These are phyloP conservation scores for Nephrotoma guestfalica DNA, from an alignment of 2,888 invertebrate species.

Conservation along the genomic window DNA sequence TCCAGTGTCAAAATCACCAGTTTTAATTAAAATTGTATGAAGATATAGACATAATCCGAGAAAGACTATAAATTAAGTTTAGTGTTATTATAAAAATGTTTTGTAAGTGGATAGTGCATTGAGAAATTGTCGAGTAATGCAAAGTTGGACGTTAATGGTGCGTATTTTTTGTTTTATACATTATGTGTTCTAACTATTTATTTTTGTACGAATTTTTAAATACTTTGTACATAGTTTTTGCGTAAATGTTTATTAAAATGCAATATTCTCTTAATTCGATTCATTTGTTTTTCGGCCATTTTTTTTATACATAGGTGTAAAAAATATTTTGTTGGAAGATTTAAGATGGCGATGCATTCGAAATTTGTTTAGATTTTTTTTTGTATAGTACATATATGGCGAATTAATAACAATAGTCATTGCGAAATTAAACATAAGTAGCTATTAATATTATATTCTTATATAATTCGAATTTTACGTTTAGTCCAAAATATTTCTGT, in stretches of 20 bases:
- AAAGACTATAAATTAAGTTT: not conserved
- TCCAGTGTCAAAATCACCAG: not conserved
- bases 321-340: not conserved
- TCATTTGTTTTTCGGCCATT: not conserved
- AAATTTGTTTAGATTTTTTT: not conserved
- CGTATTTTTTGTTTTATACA: not conserved
- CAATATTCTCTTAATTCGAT: not conserved
- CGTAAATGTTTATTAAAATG: not conserved
- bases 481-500: not conserved
- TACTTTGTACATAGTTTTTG: not conserved
- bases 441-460: not conserved
- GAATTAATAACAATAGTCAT: not conserved
- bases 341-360: not conserved
- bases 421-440: not conserved
- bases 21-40: not conserved
- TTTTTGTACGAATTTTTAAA: not conserved
- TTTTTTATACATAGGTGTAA: not conserved
- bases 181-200: not conserved
- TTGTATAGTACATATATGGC: not conserved
- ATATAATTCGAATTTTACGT: not conserved
- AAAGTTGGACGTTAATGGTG: not conserved
- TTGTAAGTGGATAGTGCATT: not conserved
- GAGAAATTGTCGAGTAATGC: not conserved
- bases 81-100: not conserved
- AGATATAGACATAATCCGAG: not conserved